Conservation (phyloP, 23 tunicate genomes). For the Halocynthia roretzi region DNA sequence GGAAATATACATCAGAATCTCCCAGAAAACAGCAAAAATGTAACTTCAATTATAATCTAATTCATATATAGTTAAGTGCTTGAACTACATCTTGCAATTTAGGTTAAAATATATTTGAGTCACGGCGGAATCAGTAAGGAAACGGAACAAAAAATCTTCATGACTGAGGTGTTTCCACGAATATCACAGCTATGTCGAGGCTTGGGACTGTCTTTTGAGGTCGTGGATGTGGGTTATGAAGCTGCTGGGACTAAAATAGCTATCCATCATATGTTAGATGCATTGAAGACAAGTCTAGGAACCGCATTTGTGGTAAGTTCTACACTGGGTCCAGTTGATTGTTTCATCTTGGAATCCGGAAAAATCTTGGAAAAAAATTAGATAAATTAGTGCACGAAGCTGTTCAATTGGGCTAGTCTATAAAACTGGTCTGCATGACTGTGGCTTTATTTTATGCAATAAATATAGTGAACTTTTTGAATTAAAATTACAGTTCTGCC, state of each 20-base stretch:
- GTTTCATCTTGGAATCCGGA: too few relatives aligned
- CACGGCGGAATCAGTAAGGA: not conserved
- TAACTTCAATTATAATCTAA: not conserved
- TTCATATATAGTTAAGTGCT: too few relatives aligned
- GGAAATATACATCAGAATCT: not conserved
- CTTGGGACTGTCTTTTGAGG: not conserved
- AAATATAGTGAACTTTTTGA: too few relatives aligned
- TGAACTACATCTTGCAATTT: not conserved
- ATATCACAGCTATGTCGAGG: not conserved
- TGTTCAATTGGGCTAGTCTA: too few relatives aligned
- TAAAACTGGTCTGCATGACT: too few relatives aligned
- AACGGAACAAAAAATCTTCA: not conserved
- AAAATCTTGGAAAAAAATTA: too few relatives aligned
- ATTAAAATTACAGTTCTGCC: too few relatives aligned
- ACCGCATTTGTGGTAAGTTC: slow-evolving; percentile 12
- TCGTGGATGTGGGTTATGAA: slow-evolving; percentile 5
- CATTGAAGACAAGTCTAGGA: not conserved
- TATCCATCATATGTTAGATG: not conserved
- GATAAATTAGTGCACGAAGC: too few relatives aligned
- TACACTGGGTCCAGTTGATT: too few relatives aligned
- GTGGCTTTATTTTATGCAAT: too few relatives aligned
- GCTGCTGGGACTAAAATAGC: not conserved
- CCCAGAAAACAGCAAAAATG: not conserved
- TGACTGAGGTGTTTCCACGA: slow-evolving; percentile 10
- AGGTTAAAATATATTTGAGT: slow-evolving; percentile 13